Evolutionary conservation across 2,113 vertebrate genomes (phyloP), one percentile per base, ranked within the genome.

Genomic region (Naja naja): DNA sequence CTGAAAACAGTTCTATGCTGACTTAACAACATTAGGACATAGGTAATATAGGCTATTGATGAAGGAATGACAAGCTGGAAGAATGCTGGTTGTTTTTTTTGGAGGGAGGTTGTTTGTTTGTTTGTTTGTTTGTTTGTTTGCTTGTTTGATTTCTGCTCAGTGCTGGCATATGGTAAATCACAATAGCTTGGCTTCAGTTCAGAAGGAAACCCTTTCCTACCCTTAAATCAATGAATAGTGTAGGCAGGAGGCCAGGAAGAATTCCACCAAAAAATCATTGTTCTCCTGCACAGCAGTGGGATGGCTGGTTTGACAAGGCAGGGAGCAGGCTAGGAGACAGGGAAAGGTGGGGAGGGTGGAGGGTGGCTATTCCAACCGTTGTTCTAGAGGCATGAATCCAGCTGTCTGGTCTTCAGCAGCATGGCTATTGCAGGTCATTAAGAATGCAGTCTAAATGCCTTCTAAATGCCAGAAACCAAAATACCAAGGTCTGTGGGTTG

Each of bases 331-430:
- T 20, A 39, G 18, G 47, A 89, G 90, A n/a, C 52, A 91, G 43
- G 12, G 20, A 39, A 9, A 43, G 27, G 49, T 85, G 55, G 43
- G n/a, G 91, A 90, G 0, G 0, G 88, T 53, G 56, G 87, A 0
- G 45, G 89, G 0, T 0, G 56, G 74, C 81, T 58, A 16, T 69
- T 86, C 81, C 49, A 92, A 55, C 0, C 54, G 74, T 69, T 58
- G 23, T 69, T 86, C 85, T 39, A 90, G 58, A 91, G 89, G 43
- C 53, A 11, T 85, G 87, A 92, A 93, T 93, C 27, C 90, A 45
- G 12, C 89, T 93, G 3, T 81, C 87, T 64, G 52, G 1, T 58
- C 94, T 94, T 86, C 89, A 91, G 53, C 23, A 39, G 90, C 12
- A 52, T 54, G 52, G 1, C 30, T 20, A 89, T 90, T 90, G 53